These are phyloP conservation scores for Hylaeus anthracinus DNA, from an alignment of 1,140 invertebrate genomes.

Conservation along the genomic window DNA sequence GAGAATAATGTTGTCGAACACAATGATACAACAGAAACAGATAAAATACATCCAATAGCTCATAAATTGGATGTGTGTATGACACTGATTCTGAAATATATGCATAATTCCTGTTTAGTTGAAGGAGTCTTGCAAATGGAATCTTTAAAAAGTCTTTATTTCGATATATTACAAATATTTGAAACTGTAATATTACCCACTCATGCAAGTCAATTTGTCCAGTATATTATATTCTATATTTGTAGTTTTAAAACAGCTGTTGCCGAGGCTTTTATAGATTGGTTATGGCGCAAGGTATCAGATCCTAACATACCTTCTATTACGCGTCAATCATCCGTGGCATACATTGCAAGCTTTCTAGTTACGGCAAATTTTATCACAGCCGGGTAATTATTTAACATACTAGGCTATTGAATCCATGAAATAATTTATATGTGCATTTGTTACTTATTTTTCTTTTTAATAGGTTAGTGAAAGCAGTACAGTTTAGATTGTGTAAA, in stretches of 20 bases:
- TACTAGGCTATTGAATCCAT: background rate
- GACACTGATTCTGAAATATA: slow-evolving; percentile 83
- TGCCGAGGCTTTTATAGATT: slow-evolving; percentile 86
- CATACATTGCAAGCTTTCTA: slow-evolving; percentile 89
- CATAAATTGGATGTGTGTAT: slow-evolving; percentile 86
- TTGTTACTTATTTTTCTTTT: slow-evolving; percentile 32
- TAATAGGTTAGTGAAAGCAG: slow-evolving; percentile 84
- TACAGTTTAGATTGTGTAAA: slow-evolving; percentile 84
- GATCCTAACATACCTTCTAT: slow-evolving; percentile 85
- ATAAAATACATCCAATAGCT: slow-evolving; percentile 78
- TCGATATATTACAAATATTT: slow-evolving; percentile 84
- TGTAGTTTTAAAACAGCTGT: slow-evolving; percentile 86
- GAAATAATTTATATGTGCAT: background rate
- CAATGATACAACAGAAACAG: slow-evolving; percentile 61
- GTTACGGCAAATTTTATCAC: slow-evolving; percentile 86
- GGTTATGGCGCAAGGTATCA: slow-evolving; percentile 88
- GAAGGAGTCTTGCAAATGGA: slow-evolving; percentile 73
- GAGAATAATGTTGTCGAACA: slow-evolving; percentile 69
- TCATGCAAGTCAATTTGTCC: slow-evolving; percentile 87
- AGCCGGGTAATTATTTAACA: slow-evolving; percentile 82
- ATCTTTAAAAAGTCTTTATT: slow-evolving; percentile 77
- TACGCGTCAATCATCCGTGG: slow-evolving; percentile 86
- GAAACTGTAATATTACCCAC: slow-evolving; percentile 88
- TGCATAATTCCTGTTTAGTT: slow-evolving; percentile 80
- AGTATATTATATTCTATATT: slow-evolving; percentile 90